These are phyloP conservation scores for Ascaphus truei DNA, from an alignment of 2,113 vertebrate species.

Conservation along the genomic window DNA sequence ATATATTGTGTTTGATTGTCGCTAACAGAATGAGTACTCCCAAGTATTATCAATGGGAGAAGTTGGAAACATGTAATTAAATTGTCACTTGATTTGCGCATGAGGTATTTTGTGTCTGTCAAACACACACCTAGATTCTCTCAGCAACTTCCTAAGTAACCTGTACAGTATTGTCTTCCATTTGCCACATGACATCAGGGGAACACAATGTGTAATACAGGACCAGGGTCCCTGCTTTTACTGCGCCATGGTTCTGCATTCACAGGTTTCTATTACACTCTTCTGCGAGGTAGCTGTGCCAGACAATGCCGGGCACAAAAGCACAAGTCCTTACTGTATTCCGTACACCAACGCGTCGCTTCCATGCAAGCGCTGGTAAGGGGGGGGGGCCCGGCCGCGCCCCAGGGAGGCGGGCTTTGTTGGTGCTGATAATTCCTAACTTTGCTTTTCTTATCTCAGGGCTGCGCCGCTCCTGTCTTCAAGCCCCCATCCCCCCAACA, in stretches of 20 bases:
- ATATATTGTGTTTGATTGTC: too few relatives aligned
- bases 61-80: too few relatives aligned
- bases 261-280: not conserved
- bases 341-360: not conserved
- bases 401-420: not conserved
- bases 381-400: not conserved
- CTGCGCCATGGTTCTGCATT: not conserved
- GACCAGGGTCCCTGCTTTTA: not conserved
- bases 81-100: too few relatives aligned
- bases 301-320: not conserved
- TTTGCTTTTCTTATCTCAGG: not conserved
- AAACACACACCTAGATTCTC: too few relatives aligned
- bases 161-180: too few relatives aligned
- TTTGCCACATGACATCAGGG: too few relatives aligned
- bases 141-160: too few relatives aligned
- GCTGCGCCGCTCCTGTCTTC: too few relatives aligned
- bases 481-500: too few relatives aligned
- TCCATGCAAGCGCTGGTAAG: not conserved
- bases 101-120: too few relatives aligned
- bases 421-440: not conserved
- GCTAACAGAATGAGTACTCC: too few relatives aligned
- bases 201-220: not conserved
- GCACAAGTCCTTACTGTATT: not conserved
- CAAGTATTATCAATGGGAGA: too few relatives aligned
- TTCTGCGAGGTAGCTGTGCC: not conserved